These are phyloP conservation scores for Lycocorax pyrrhopterus DNA, from an alignment of 2,113 vertebrate genomes.

Conservation along the genomic window DNA sequence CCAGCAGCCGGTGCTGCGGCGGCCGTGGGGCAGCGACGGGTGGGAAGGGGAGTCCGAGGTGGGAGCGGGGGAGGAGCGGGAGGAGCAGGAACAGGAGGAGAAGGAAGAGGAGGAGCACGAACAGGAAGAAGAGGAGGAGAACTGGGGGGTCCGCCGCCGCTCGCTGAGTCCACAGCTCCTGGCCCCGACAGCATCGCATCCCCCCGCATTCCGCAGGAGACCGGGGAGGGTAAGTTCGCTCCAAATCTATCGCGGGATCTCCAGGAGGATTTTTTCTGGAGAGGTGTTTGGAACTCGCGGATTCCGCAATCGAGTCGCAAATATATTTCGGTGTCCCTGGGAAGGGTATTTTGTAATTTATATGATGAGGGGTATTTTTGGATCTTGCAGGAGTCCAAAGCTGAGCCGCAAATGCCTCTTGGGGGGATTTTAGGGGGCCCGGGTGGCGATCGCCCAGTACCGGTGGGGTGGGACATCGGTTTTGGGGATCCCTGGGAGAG, in stretches of 20 bases:
- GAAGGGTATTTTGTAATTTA: too few relatives aligned
- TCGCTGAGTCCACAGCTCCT: too few relatives aligned
- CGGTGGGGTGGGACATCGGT: not conserved
- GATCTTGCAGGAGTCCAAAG: not conserved
- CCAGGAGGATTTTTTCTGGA: not conserved
- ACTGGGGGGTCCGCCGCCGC: accelerated
- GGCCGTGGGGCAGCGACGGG: not conserved
- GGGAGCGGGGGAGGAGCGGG: too few relatives aligned
- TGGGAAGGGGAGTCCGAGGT: too few relatives aligned
- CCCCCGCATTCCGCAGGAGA: not conserved
- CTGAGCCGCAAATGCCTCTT: not conserved
- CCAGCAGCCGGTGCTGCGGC: too few relatives aligned
- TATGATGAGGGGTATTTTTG: not conserved
- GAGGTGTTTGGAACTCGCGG: not conserved
- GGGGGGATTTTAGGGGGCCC: not conserved
- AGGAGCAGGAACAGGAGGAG: not conserved
- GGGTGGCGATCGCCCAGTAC: not conserved
- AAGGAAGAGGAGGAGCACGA: not conserved
- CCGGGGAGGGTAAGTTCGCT: not conserved
- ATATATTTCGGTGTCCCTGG: not conserved
- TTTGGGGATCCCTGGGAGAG: not conserved
- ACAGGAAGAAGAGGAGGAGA: too few relatives aligned
- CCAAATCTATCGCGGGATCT: not conserved
- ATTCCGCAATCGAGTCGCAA: not conserved
- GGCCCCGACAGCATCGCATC: not conserved